These are phyloP conservation scores for Sebastiscus tertius DNA, from an alignment of 2,797 vertebrate species.

Conservation along the genomic window DNA sequence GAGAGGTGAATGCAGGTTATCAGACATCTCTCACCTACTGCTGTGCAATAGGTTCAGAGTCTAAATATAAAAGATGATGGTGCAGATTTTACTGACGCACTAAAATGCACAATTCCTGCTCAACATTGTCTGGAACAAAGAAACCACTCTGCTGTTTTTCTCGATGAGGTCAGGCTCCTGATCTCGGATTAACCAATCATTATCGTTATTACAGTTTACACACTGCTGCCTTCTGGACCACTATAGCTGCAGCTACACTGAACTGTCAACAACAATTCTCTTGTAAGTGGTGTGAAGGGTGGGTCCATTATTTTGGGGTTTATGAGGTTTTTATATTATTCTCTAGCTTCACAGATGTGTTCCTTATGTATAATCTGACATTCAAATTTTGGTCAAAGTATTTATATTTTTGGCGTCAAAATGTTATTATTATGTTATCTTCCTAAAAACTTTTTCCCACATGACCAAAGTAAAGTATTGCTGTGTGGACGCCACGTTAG, in stretches of 20 bases:
- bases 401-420: too few relatives aligned
- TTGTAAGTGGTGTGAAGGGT: conserved; percentile 24
- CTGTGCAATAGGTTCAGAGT: background rate
- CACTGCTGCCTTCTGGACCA: background rate
- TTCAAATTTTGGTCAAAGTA: too few relatives aligned
- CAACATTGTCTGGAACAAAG: conserved; percentile 9
- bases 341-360: too few relatives aligned
- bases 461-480: too few relatives aligned
- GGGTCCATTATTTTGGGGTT: too few relatives aligned
- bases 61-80: background rate
- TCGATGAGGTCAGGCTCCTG: conserved; percentile 24
- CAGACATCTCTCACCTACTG: conserved; percentile 9
- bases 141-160: conserved; percentile 13
- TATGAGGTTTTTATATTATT: too few relatives aligned
- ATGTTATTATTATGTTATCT: too few relatives aligned
- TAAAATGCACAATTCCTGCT: background rate
- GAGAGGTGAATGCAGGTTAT: conserved; percentile 40
- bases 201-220: conserved; percentile 47
- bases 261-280: conserved; percentile 30
- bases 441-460: too few relatives aligned
- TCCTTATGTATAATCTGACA: too few relatives aligned
- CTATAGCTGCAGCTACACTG: conserved; percentile 18
- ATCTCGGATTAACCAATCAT: conserved; percentile 33
- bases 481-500: too few relatives aligned
- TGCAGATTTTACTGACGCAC: background rate